Conservation (phyloP, 2,888 invertebrate species). For the Leistus spinibarbis region DNA sequence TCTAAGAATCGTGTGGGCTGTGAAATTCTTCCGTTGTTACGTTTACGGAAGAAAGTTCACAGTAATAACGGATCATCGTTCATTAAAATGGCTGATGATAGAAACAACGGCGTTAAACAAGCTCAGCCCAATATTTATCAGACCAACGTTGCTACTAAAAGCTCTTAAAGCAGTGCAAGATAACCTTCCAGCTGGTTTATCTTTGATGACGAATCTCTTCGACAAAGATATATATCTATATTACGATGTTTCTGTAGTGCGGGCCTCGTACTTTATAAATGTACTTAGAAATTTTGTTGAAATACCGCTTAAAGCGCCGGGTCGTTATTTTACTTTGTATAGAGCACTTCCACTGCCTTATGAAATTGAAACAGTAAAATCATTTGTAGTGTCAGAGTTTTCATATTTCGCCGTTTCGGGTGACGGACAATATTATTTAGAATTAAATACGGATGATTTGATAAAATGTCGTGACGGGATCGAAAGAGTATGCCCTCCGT, state of each 20-base stretch:
- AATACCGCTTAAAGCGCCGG: slow-evolving; percentile 11
- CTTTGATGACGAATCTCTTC: background rate
- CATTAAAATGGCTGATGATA: slow-evolving; percentile 39
- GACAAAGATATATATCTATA: slow-evolving; percentile 1
- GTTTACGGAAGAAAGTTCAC: slow-evolving; percentile 41
- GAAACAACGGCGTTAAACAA: slow-evolving; percentile 20
- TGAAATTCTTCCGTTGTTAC: slow-evolving; percentile 40
- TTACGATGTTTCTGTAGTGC: background rate
- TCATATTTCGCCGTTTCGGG: slow-evolving; percentile 8
- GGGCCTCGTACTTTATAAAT: background rate
- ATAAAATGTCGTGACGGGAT: no score
- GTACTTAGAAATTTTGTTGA: slow-evolving; percentile 16
- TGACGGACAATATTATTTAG: no score
- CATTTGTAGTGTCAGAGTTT: background rate
- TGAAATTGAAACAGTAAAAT: background rate
- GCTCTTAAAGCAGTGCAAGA: slow-evolving; percentile 12
- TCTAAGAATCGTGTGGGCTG: slow-evolving; percentile 37
- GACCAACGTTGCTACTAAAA: background rate
- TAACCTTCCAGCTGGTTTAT: no score
- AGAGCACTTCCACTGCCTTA: slow-evolving; percentile 13
- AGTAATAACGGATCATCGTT: slow-evolving; percentile 41
- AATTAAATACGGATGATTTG: no score
- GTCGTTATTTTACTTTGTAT: slow-evolving; percentile 18
- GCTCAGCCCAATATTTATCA: slow-evolving; percentile 17
- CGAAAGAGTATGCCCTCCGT: no score